phyloP scores from a whole-genome alignment of 1,140 invertebrate genomes.

The Pseudomyrmex pallidus region DNA sequence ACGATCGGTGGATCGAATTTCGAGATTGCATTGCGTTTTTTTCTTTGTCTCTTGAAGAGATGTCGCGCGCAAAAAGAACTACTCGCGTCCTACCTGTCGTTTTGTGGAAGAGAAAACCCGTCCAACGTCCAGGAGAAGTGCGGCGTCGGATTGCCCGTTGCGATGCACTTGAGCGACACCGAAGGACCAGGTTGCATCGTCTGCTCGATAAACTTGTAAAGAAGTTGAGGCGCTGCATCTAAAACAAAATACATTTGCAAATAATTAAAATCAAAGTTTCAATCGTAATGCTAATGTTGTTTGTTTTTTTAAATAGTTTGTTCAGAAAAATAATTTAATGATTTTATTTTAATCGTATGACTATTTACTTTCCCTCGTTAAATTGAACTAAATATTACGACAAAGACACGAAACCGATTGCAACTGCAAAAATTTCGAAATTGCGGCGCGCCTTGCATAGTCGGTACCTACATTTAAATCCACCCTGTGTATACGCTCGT shows the following conservation, averaged over 20 bases:
- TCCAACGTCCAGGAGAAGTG: slow-evolving; percentile 95
- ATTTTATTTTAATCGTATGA: neutral
- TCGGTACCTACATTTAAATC: slow-evolving; percentile 3
- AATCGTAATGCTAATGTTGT: neutral
- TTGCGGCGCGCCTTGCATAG: neutral
- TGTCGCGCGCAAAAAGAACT: neutral
- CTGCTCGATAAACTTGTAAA: slow-evolving; percentile 96
- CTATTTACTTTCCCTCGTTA: slow-evolving; percentile 10
- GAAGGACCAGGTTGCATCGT: slow-evolving; percentile 94
- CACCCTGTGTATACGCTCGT: neutral
- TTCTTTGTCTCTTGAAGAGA: neutral
- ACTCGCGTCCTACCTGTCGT: slow-evolving; percentile 84
- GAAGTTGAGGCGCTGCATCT: slow-evolving; percentile 94
- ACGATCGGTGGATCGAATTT: neutral
- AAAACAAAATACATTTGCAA: slow-evolving; percentile 25
- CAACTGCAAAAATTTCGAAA: slow-evolving; percentile 51
- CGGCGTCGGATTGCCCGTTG: slow-evolving; percentile 95
- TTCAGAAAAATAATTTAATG: neutral
- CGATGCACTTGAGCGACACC: slow-evolving; percentile 95
- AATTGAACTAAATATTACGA: slow-evolving; percentile 12
- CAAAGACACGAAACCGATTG: slow-evolving; percentile 8
- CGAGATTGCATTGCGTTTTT: neutral
- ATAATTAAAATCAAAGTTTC: neutral
- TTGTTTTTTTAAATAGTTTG: neutral
- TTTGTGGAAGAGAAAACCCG: slow-evolving; percentile 92